Evolutionary conservation across 2,113 vertebrate genomes (phyloP), one percentile per base, ranked within the genome.

Genomic region (Ameiurus melas): DNA sequence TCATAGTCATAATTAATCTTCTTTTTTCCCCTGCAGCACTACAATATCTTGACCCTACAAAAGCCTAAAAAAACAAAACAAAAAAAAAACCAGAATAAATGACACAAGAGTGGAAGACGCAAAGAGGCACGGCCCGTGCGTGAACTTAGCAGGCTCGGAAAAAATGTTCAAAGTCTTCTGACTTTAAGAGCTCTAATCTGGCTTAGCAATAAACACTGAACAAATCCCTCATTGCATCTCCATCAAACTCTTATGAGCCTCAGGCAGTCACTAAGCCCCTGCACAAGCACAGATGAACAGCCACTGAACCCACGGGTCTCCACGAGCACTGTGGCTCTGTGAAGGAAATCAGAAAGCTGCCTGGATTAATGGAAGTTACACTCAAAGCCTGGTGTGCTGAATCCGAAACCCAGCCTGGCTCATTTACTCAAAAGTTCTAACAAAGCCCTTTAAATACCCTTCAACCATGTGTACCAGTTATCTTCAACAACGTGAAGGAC

Each of bases 161-260:
- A 58, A 27, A 90, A 60, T 80, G 55, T 77, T 30, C 85, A 36
- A 64, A 92, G 68, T 83, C 70, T 84, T 80, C 36, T 30, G 77
- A 84, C 27, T 92, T 89, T 53, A 75, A 27, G 73, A 70, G 71
- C 89, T 90, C 85, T 60, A 88, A 84, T 55, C 79, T 62, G 79
- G 90, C 90, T 89, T 93, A 84, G 81, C 89, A 90, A 90, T 90
- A 92, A 87, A 90, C 87, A 86, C 84, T 68, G 89, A 55, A 86
- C 47, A 89, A 93, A 94, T 89, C 89, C 85, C 89, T 87, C 90
- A 93, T 94, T 88, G 92, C 86, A 92, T 92, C 91, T 93, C 92
- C 89, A 91, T 92, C 91, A 90, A 93, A 90, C 68, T 79, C 79
- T 68, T 85, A 84, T 94, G 92, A 95, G 93, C 92, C 84, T 58